These are phyloP conservation scores for Stictocephala bisonia DNA, from an alignment of 2,888 invertebrate species.

Conservation along the genomic window DNA sequence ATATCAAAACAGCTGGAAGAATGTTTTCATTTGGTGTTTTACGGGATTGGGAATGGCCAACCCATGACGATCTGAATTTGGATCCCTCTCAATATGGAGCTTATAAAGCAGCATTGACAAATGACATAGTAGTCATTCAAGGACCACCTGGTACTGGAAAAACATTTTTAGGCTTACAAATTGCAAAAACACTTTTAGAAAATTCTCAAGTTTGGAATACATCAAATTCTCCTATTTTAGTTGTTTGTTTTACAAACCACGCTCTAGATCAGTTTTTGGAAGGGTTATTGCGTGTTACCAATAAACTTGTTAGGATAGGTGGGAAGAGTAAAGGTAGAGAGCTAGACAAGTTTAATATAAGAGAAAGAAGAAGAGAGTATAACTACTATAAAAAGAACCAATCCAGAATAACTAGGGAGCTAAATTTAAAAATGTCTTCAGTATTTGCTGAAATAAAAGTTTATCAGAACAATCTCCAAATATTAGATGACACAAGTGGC, in stretches of 20 bases:
- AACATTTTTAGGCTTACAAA: constrained; percentile 81
- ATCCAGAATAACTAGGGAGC: not conserved
- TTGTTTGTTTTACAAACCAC: constrained; percentile 88
- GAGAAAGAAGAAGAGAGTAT: constrained; percentile 31
- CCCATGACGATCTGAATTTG: constrained; percentile 66
- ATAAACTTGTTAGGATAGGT: constrained; percentile 76
- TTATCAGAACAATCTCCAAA: constrained; percentile 20
- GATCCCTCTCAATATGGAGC: constrained; percentile 77
- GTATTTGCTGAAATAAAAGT: constrained; percentile 23
- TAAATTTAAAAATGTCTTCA: constrained; percentile 15
- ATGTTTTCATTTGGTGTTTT: not conserved
- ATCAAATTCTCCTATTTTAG: constrained; percentile 73
- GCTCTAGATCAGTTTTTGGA: constrained; percentile 88
- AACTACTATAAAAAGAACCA: constrained; percentile 20
- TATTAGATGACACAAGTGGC: constrained; percentile 22
- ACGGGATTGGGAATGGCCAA: constrained; percentile 51
- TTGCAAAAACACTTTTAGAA: constrained; percentile 74
- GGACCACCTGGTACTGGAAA: constrained; percentile 93
- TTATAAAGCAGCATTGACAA: constrained; percentile 74
- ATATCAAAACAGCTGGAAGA: constrained; percentile 40
- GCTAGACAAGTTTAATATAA: constrained; percentile 31
- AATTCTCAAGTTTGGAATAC: constrained; percentile 67
- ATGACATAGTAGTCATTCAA: constrained; percentile 82
- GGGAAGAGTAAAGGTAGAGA: constrained; percentile 43
- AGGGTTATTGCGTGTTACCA: constrained; percentile 71